Percentiles rank a stretch among this genome's conserved stretches.
These are phyloP conservation scores for Heliconius nattereri DNA, from an alignment of 1,140 invertebrate species.

Conservation along the genomic window DNA sequence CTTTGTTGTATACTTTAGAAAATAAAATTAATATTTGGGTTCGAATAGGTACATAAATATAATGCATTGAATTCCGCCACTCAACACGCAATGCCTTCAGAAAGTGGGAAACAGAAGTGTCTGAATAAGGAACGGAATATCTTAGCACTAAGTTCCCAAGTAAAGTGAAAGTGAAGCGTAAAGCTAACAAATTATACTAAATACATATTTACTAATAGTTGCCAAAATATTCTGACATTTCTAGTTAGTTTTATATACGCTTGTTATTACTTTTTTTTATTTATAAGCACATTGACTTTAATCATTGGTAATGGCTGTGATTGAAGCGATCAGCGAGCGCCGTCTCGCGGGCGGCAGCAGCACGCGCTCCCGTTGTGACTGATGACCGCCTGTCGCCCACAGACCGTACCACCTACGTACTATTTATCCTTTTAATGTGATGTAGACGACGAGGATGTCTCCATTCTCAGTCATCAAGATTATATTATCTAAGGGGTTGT, in stretches of 20 bases:
- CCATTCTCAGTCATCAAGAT: not conserved
- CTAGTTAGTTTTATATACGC: not conserved
- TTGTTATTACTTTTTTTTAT: not conserved
- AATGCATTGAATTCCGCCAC: no score
- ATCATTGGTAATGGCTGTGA: conserved; percentile 18
- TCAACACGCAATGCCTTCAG: no score
- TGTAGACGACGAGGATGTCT: not conserved
- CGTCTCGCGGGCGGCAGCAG: conserved; percentile 30
- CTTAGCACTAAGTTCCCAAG: no score
- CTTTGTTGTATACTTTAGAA: no score
- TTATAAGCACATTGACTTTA: not conserved
- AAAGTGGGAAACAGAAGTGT: no score
- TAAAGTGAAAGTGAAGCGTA: no score
- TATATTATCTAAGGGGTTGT: no score
- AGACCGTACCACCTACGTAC: conserved; percentile 16
- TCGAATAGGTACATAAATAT: no score
- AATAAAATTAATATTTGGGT: no score
- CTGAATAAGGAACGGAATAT: no score
- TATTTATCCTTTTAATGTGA: conserved; percentile 18
- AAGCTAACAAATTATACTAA: no score
- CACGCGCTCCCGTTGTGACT: conserved; percentile 41
- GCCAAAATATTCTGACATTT: not conserved
- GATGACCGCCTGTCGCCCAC: conserved; percentile 41
- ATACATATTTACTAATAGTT: no score
- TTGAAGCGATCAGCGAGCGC: conserved; percentile 23